Conservation (phyloP, 2,888 invertebrate genomes). For the Mylabris sibirica region DNA sequence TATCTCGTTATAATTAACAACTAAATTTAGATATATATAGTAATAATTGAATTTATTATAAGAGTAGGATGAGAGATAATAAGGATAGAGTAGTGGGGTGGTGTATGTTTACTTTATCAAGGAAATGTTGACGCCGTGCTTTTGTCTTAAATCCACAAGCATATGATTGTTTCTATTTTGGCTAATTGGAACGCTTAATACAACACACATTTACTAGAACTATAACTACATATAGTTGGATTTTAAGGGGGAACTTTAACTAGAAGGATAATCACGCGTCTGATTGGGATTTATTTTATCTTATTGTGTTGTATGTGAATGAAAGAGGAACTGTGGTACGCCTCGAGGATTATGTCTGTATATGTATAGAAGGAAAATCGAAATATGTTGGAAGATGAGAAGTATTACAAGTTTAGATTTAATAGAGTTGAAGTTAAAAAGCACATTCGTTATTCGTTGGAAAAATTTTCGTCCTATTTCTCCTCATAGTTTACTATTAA, state of each 20-base stretch:
- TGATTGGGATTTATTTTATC: constrained; percentile 39
- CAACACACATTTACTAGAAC: constrained; percentile 23
- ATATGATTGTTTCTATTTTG: constrained; percentile 43
- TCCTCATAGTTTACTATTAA: too few species aligned
- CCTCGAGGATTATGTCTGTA: constrained; percentile 12
- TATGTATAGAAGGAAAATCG: background rate
- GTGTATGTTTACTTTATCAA: constrained; percentile 21
- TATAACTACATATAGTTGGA: constrained; percentile 8
- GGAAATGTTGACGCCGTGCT: constrained; percentile 19
- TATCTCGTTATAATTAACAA: background rate
- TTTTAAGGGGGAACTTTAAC: constrained; percentile 36
- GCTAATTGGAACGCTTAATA: constrained; percentile 44
- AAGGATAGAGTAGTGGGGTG: too few species aligned
- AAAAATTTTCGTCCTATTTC: background rate
- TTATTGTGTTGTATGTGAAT: constrained; percentile 13
- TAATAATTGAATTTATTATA: background rate
- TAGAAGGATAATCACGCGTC: constrained; percentile 39
- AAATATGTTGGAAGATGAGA: constrained; percentile 4
- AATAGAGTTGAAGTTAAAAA: background rate
- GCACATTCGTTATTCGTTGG: background rate
- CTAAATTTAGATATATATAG: background rate
- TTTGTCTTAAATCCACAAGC: constrained; percentile 31
- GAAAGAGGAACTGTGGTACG: constrained; percentile 18
- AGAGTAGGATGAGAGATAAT: background rate
- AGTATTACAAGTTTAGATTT: constrained; percentile 5